Conservation (phyloP, 2,888 invertebrate species). For the Nasonia oneida region DNA sequence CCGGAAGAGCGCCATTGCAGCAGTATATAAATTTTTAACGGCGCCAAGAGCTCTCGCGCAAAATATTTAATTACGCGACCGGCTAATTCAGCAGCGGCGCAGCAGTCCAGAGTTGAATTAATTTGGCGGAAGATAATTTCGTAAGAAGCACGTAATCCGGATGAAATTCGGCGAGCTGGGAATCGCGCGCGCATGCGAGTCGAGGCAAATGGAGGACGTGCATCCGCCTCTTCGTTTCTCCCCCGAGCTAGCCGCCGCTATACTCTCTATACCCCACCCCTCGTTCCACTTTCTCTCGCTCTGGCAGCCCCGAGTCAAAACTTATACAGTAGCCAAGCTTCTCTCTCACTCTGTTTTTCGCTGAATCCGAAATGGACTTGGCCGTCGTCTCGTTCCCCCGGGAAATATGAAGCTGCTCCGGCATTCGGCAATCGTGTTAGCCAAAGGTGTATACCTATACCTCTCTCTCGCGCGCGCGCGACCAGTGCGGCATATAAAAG, state of each 20-base stretch:
- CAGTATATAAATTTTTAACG: background rate
- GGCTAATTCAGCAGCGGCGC: background rate
- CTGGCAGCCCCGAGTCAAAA: background rate
- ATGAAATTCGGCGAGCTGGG: conserved; percentile 55
- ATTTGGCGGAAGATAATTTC: conserved; percentile 54
- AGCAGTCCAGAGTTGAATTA: conserved; percentile 49
- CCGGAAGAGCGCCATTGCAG: background rate
- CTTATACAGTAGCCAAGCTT: conserved; percentile 4
- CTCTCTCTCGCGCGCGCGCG: too few relatives aligned
- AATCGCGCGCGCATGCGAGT: conserved; percentile 47
- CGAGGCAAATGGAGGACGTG: conserved; percentile 58
- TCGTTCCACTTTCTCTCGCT: conserved; percentile 51
- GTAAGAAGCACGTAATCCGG: conserved; percentile 61
- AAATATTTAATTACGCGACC: conserved; percentile 56
- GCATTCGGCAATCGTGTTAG: conserved; percentile 52
- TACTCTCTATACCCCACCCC: conserved; percentile 4
- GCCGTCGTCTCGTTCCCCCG: conserved; percentile 53
- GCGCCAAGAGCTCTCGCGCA: background rate
- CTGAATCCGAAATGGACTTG: conserved; percentile 59
- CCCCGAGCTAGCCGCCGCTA: background rate
- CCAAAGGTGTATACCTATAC: conserved; percentile 40
- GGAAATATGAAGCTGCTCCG: conserved; percentile 64
- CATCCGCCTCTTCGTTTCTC: conserved; percentile 55
- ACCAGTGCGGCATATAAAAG: background rate
- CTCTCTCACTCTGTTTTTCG: conserved; percentile 44